Percentiles rank a stretch among this genome's conserved stretches.
phyloP scores from a whole-genome alignment of 2,888 invertebrate species.

The Drosophila anomelani region DNA sequence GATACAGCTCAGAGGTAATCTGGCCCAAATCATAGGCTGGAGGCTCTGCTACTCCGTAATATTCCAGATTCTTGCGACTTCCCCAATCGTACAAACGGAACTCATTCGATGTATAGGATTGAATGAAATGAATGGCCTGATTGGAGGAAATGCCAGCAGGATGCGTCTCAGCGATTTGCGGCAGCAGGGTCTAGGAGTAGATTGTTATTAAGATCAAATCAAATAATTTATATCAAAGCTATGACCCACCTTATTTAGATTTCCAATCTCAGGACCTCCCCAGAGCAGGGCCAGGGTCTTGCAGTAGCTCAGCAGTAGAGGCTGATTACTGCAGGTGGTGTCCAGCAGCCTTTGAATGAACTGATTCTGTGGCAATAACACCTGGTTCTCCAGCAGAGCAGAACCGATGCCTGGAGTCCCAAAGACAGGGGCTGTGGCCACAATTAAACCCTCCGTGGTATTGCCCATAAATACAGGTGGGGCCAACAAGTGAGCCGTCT shows the following conservation, averaged over 20 bases:
- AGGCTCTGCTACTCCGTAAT: conserved; percentile 62
- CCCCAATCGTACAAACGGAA: conserved; percentile 77
- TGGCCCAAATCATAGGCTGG: conserved; percentile 70
- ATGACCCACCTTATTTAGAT: conserved; percentile 68
- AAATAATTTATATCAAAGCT: neutral
- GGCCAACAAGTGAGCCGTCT: conserved; percentile 86
- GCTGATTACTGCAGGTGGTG: conserved; percentile 68
- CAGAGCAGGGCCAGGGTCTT: conserved; percentile 67
- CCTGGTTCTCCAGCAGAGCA: conserved; percentile 82
- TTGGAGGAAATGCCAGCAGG: conserved; percentile 81
- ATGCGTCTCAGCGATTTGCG: conserved; percentile 76
- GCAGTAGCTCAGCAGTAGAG: conserved; percentile 64
- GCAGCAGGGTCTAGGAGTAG: conserved; percentile 64
- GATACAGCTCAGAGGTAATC: conserved; percentile 66
- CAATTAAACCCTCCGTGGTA: conserved; percentile 85
- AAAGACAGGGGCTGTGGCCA: conserved; percentile 81
- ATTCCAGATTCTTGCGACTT: conserved; percentile 55
- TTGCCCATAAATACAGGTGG: conserved; percentile 89
- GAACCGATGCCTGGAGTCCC: conserved; percentile 65
- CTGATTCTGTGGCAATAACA: conserved; percentile 85
- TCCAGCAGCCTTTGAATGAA: conserved; percentile 70
- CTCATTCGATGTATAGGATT: conserved; percentile 62
- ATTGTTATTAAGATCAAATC: too few species aligned
- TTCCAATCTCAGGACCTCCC: conserved; percentile 66
- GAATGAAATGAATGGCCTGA: conserved; percentile 78